A percentile compares a stretch with the other conserved stretches of the same genome.
These are phyloP conservation scores for Gracilinanus agilis DNA, from an alignment of 2,113 vertebrate species.

Conservation along the genomic window DNA sequence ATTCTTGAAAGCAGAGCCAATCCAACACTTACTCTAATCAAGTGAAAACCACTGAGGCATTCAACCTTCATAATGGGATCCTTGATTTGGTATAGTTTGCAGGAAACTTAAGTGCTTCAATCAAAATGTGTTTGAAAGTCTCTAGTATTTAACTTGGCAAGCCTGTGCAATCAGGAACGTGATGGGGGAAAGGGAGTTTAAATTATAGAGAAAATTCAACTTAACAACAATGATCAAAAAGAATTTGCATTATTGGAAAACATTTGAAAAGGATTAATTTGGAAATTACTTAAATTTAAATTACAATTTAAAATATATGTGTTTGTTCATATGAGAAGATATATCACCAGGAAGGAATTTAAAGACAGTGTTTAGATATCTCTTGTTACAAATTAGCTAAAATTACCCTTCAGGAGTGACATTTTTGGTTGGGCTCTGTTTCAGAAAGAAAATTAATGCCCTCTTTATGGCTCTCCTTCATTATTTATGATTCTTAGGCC, in stretches of 20 bases:
- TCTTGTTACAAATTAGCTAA: conserved; percentile 1
- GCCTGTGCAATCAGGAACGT: neutral
- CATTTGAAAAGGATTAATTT: neutral
- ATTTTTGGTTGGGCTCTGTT: neutral
- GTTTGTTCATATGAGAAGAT: neutral
- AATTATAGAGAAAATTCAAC: neutral
- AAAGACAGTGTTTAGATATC: neutral
- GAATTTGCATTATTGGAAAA: neutral
- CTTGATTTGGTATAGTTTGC: conserved; percentile 40
- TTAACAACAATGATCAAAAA: accelerated
- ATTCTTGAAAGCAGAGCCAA: neutral
- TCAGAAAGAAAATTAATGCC: neutral
- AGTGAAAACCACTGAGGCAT: neutral
- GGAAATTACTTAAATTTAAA: conserved; percentile 18
- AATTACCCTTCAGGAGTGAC: neutral
- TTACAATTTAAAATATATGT: neutral
- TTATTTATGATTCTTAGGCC: neutral
- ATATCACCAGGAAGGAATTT: neutral
- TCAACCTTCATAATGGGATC: neutral
- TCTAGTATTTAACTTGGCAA: accelerated
- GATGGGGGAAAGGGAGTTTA: neutral
- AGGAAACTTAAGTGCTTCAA: conserved; percentile 40
- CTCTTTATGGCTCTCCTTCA: neutral
- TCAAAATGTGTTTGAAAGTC: neutral
- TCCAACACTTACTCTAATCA: neutral